A percentile compares a stretch with the other conserved stretches of the same genome.
phyloP scores from a whole-genome alignment of 2,888 invertebrate genomes.

The Melanophora roralis region DNA sequence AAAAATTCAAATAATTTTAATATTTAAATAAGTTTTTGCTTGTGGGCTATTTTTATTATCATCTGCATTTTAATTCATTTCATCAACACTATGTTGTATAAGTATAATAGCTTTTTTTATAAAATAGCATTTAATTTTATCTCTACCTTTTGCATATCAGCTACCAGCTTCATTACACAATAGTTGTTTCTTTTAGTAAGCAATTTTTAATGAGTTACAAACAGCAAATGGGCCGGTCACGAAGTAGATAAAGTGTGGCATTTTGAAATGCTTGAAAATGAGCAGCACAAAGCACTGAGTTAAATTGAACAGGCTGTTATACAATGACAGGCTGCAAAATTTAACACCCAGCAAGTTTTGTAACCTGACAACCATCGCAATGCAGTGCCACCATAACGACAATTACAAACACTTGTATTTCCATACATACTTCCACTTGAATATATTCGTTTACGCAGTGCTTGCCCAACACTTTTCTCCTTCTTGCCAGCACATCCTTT shows the following conservation, averaged over 20 bases:
- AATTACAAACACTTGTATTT: neutral
- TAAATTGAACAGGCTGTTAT: slow-evolving; percentile 29
- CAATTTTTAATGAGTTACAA: slow-evolving; percentile 60
- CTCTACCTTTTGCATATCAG: neutral
- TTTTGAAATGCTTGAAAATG: slow-evolving; percentile 29
- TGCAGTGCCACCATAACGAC: neutral
- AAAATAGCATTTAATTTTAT: neutral
- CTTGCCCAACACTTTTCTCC: neutral
- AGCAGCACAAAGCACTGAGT: slow-evolving; percentile 19
- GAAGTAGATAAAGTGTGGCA: slow-evolving; percentile 10
- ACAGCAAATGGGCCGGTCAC: slow-evolving; percentile 47
- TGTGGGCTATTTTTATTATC: neutral
- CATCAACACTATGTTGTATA: neutral
- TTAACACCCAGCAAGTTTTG: slow-evolving; percentile 31
- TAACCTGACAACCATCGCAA: slow-evolving; percentile 32
- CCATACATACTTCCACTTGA: neutral
- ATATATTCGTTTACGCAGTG: neutral
- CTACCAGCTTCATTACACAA: slow-evolving; percentile 20
- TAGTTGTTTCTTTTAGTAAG: slow-evolving; percentile 50
- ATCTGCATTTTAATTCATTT: neutral
- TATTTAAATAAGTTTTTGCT: slow-evolving; percentile 41
- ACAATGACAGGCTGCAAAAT: slow-evolving; percentile 44
- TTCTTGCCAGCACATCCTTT: neutral
- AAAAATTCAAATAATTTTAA: slow-evolving; percentile 50
- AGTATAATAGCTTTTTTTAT: slow-evolving; percentile 29